Conservation (phyloP, 2,797 vertebrate species). For the Xerus rutilus region DNA sequence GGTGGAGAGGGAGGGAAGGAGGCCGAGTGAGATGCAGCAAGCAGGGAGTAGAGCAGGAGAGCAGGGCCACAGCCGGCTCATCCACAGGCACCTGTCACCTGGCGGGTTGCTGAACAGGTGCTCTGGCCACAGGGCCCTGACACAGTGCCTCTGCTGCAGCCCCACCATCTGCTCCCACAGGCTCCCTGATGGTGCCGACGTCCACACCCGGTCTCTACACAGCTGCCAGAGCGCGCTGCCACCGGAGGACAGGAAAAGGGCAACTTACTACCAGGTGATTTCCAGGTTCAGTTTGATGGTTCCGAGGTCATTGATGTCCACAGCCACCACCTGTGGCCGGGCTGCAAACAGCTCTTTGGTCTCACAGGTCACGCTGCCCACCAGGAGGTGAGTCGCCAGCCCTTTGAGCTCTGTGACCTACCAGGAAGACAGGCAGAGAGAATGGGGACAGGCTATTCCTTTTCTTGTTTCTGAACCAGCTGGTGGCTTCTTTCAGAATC, state of each 20-base stretch:
- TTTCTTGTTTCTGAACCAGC: no score
- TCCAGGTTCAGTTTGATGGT: conserved; percentile 99
- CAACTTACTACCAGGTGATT: conserved; percentile 99
- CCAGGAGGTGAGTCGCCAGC: conserved; percentile 96
- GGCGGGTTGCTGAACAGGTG: not conserved
- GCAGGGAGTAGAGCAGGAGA: no score
- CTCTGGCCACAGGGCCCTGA: not conserved
- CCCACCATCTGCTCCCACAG: no score
- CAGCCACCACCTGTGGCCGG: conserved; percentile 97
- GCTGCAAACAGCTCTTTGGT: conserved; percentile 98
- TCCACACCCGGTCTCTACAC: rapidly evolving
- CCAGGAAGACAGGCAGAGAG: not conserved
- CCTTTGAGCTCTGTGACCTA: conserved; percentile 99
- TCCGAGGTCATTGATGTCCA: conserved; percentile 98
- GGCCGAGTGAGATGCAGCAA: no score
- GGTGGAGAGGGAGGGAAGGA: no score
- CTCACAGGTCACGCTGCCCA: conserved; percentile 98
- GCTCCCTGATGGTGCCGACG: not conserved
- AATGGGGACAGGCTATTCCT: not conserved
- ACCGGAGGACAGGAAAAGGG: rapidly evolving
- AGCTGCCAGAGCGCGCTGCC: rapidly evolving
- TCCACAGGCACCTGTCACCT: no score
- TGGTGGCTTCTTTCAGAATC: not conserved
- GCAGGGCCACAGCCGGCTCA: no score
- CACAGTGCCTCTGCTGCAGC: no score